These are phyloP conservation scores for Pandion haliaetus DNA, from an alignment of 2,113 vertebrate species.

Conservation along the genomic window DNA sequence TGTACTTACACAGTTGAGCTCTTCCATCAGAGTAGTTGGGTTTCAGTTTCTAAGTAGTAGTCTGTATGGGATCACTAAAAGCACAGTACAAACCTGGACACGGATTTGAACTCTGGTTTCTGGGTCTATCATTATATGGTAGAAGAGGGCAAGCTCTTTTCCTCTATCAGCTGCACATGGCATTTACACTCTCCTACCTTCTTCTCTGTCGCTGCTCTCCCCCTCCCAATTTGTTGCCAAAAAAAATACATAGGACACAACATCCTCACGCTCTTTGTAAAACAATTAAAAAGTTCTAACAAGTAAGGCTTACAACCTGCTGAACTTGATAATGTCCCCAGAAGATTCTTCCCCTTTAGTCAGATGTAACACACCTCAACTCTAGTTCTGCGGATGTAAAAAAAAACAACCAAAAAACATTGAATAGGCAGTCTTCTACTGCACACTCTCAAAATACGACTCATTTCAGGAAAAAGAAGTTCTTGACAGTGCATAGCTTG, in stretches of 20 bases:
- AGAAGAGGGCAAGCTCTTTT: background rate
- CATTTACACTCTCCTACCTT: background rate
- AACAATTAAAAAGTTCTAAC: background rate
- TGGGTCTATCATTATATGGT: accelerated
- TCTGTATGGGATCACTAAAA: background rate
- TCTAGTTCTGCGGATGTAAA: background rate
- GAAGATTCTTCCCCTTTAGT: background rate
- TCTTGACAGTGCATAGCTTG: background rate
- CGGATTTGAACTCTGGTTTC: background rate
- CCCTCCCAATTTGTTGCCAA: background rate
- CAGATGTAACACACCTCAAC: background rate
- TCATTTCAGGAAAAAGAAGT: background rate
- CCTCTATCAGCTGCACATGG: too few relatives aligned
- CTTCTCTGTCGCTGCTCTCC: background rate
- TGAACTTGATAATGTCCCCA: background rate
- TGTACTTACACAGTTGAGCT: background rate
- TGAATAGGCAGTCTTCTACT: background rate
- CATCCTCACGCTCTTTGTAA: accelerated
- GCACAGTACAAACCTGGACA: background rate
- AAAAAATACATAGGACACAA: background rate
- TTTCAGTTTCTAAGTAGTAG: background rate
- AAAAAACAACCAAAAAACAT: background rate
- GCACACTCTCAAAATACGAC: background rate
- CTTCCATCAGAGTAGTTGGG: background rate
- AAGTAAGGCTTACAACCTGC: background rate